Percentiles rank a stretch among this genome's conserved stretches.
These are phyloP conservation scores for Bovichtus diacanthus DNA, from an alignment of 2,797 vertebrate genomes.

Conservation along the genomic window DNA sequence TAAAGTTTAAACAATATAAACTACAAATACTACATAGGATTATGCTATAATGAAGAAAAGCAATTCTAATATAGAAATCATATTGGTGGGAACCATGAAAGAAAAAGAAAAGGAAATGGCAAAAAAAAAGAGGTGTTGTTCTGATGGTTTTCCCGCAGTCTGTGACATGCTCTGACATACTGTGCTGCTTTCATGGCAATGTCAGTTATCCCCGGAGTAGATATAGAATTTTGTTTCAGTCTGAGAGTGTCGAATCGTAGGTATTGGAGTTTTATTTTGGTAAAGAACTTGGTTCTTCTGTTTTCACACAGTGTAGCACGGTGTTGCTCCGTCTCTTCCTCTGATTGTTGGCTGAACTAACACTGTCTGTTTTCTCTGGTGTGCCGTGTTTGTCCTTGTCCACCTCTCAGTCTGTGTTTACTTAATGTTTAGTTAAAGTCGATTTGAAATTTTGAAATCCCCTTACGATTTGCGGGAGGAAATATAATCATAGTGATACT, in stretches of 20 bases:
- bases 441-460: neutral
- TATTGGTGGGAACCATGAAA: neutral
- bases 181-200: neutral
- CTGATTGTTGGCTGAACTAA: constrained; percentile 4
- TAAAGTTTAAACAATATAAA: no score
- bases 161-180: neutral
- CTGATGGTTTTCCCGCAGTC: neutral
- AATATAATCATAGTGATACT: neutral
- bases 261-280: constrained; percentile 7
- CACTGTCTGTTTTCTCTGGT: neutral
- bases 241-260: neutral
- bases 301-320: neutral
- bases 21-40: neutral
- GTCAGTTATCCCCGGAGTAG: neutral
- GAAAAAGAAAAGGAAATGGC: neutral
- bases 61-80: neutral
- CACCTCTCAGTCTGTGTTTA: neutral
- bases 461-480: neutral
- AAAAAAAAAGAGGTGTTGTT: neutral
- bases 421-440: neutral
- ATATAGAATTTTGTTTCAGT: constrained; percentile 5
- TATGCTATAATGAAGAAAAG: neutral
- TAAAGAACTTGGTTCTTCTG: neutral
- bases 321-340: neutral
- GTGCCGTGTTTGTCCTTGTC: neutral